phyloP scores from a whole-genome alignment of 2,888 invertebrate genomes.

The Drosophila longiperda region DNA sequence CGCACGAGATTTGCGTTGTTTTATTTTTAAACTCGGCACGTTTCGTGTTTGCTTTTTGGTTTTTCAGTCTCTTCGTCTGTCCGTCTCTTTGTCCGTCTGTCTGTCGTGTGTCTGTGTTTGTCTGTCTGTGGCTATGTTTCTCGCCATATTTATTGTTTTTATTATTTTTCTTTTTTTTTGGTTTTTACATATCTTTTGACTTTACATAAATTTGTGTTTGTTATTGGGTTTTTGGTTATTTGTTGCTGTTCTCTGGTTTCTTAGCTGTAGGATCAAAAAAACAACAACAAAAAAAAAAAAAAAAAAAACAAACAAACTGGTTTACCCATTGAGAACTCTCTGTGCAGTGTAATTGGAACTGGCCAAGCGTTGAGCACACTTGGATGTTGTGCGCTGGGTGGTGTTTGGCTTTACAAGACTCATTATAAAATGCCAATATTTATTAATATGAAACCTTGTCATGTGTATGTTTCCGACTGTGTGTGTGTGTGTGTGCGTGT shows the following conservation, averaged over 20 bases:
- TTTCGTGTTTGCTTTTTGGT: conserved; percentile 67
- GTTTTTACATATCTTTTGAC: conserved; percentile 50
- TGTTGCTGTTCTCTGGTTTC: conserved; percentile 60
- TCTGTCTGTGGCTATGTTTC: conserved; percentile 7
- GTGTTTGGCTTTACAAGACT: conserved; percentile 28
- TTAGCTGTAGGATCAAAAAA: conserved; percentile 21
- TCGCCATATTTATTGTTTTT: conserved; percentile 5
- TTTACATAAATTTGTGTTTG: conserved; percentile 61
- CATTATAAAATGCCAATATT: conserved; percentile 70
- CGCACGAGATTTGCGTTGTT: conserved; percentile 70
- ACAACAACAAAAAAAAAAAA: not conserved
- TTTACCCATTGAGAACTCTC: conserved; percentile 46
- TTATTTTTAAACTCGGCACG: conserved; percentile 74
- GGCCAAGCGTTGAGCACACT: conserved; percentile 22
- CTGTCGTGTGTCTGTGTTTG: conserved; percentile 2
- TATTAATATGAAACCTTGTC: conserved; percentile 65
- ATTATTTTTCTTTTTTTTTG: not conserved
- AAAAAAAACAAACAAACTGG: conserved; percentile 45
- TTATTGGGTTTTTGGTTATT: conserved; percentile 54
- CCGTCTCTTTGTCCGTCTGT: not conserved
- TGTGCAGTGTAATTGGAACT: conserved; percentile 19
- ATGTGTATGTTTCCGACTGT: not conserved
- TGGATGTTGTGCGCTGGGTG: conserved; percentile 22
- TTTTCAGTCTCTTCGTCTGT: conserved; percentile 26
- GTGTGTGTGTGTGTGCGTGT: not conserved